These are phyloP conservation scores for Oreochromis niloticus DNA, from an alignment of 2,113 vertebrate species.

Conservation along the genomic window DNA sequence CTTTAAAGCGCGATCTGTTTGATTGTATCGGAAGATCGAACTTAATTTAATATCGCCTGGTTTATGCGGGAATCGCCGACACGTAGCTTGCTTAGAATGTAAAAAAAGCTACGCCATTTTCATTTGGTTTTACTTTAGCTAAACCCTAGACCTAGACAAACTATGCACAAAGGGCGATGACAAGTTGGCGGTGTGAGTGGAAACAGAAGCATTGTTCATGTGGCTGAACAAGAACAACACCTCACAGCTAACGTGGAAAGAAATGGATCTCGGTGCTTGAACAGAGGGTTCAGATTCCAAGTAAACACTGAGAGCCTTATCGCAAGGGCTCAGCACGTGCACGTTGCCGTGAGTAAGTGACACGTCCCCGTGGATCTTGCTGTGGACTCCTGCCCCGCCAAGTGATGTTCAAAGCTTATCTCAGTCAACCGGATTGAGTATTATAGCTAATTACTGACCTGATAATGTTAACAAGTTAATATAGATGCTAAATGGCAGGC, in stretches of 20 bases:
- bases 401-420: neutral
- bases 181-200: neutral
- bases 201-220: neutral
- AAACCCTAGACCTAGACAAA: neutral
- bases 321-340: neutral
- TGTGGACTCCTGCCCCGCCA: neutral
- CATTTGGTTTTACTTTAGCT: neutral
- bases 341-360: neutral
- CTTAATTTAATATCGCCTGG: neutral
- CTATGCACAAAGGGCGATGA: neutral
- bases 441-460: neutral
- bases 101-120: neutral
- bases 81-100: neutral
- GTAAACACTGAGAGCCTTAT: neutral
- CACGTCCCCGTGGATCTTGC: neutral
- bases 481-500: neutral
- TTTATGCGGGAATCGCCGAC: neutral
- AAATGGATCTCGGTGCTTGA: neutral
- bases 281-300: neutral
- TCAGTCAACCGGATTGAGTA: neutral
- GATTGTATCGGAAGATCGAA: neutral
- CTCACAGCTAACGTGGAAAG: neutral
- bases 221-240: neutral
- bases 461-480: neutral
- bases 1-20: fast-evolving